Percentiles rank a stretch among this genome's conserved stretches.
Evolutionary conservation across 2,797 vertebrate genomes (phyloP).

Genomic region (Ispidina lecontei): DNA sequence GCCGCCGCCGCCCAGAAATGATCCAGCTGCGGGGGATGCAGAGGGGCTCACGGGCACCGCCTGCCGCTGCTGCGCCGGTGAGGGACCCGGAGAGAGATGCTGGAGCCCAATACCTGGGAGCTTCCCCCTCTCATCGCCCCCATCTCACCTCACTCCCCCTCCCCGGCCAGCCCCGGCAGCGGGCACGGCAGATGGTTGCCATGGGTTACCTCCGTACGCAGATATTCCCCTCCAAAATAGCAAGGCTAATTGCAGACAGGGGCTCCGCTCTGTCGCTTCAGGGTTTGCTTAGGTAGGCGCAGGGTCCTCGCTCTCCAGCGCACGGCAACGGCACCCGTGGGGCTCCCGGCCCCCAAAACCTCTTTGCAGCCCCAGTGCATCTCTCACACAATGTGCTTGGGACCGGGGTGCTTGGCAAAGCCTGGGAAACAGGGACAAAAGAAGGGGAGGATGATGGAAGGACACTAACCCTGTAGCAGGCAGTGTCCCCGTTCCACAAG

Average conservation of each 20-base stretch:
- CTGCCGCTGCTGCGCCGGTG: background rate
- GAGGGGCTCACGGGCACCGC: background rate
- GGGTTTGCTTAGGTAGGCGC: conserved; percentile 44
- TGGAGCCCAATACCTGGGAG: background rate
- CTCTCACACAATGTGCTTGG: rapidly evolving
- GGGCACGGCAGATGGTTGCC: conserved; percentile 78
- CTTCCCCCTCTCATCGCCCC: background rate
- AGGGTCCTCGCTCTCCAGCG: background rate
- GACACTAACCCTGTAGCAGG: background rate
- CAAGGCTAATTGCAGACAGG: conserved; percentile 71
- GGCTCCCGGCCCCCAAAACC: background rate
- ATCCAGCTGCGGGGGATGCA: background rate
- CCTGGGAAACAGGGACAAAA: background rate
- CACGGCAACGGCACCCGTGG: background rate
- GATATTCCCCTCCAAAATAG: conserved; percentile 78
- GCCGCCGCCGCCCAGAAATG: conserved; percentile 50
- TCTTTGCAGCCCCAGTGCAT: rapidly evolving
- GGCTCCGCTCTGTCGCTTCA: conserved; percentile 31
- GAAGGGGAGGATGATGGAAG: background rate
- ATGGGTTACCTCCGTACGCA: conserved; percentile 76
- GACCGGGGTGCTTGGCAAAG: background rate
- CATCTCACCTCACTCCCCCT: background rate
- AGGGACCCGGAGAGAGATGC: background rate
- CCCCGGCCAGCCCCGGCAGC: conserved; percentile 60
- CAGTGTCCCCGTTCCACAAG: rapidly evolving